Base-by-base conservation (phyloP, 2,888 invertebrate genomes). In the Druceiella hillmani region DNA sequence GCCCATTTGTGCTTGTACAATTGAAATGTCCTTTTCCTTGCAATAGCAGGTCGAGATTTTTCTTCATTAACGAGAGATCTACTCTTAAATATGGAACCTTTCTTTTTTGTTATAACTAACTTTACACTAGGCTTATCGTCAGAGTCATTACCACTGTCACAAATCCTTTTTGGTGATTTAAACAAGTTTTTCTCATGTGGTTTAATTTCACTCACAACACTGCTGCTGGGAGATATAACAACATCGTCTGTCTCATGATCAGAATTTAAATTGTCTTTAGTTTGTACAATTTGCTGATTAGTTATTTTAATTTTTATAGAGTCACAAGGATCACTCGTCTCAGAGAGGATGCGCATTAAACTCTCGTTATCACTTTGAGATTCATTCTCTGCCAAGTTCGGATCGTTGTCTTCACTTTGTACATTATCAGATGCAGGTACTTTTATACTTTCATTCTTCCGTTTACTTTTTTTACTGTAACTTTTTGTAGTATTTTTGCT, bases 1-100 rank as follows among this genome's bases (percentile, higher is more conserved):
- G 83, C 83, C 90, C 91, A 92, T 62, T 90, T 89, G 65, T 92
- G 91, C 60, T 82, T 85, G 57, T 92, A 92, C 20, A 90, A 63
- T 39, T 87, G 88, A 32, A 87, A 74, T 61, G 90, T 86, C 53
- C 86, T 78, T 45, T 79, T 66, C 37, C 79, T 80, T 12, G 74
- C 75, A 43, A 71, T 50, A 6, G 75, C 69, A 36, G 68, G 68
- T 17, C 70, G 44, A 3, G 60, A 51, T 14, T 67, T 62, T 51
- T 78, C 79, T 47, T 80, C 79, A 48, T 78, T 74, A 10, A 81
- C 77, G 46, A 82, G 62, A 9, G 82, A 81, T 40, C 90, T 79
- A 55, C 88, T 88, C 56, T 91, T 91, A 56, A 91, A 91, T 58
- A 91, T 90, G 52, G 89, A 89, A 30, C 89, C 89, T 57, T 91